Conservation (phyloP, 1,140 invertebrate genomes). For the Magallana ariakensis region DNA sequence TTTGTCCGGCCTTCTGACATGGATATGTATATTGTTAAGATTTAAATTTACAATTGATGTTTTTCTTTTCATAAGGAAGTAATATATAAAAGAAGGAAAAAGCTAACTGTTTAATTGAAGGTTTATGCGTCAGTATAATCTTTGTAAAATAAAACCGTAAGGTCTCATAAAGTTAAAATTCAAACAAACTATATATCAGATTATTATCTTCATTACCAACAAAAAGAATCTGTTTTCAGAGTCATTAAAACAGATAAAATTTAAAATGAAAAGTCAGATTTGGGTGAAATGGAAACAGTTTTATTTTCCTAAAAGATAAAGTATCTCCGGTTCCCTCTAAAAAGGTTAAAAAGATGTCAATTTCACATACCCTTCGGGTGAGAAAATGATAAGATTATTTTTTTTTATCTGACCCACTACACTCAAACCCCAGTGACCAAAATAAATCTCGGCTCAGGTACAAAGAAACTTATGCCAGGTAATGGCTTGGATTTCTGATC, state of each 20-base stretch:
- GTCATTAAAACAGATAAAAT: neutral
- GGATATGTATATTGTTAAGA: neutral
- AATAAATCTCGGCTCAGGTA: neutral
- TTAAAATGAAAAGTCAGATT: neutral
- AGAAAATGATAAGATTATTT: neutral
- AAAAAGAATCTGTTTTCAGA: neutral
- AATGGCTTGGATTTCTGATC: neutral
- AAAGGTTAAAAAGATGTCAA: neutral
- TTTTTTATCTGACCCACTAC: neutral
- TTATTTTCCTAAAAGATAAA: neutral
- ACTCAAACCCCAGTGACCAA: neutral
- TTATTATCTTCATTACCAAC: neutral
- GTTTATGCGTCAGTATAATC: neutral
- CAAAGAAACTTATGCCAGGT: slow-evolving; percentile 15
- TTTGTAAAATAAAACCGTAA: neutral
- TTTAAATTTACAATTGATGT: neutral
- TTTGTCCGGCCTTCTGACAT: neutral
- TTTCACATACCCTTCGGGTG: neutral
- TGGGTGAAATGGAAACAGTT: neutral
- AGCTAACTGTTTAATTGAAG: neutral
- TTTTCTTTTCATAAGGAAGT: slow-evolving; percentile 4
- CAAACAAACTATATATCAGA: neutral
- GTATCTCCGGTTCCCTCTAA: neutral
- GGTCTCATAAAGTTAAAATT: neutral
- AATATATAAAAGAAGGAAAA: neutral